Percentiles rank a stretch among this genome's conserved stretches.
Conservation (phyloP, 2,113 vertebrate species). For the Colius striatus region DNA sequence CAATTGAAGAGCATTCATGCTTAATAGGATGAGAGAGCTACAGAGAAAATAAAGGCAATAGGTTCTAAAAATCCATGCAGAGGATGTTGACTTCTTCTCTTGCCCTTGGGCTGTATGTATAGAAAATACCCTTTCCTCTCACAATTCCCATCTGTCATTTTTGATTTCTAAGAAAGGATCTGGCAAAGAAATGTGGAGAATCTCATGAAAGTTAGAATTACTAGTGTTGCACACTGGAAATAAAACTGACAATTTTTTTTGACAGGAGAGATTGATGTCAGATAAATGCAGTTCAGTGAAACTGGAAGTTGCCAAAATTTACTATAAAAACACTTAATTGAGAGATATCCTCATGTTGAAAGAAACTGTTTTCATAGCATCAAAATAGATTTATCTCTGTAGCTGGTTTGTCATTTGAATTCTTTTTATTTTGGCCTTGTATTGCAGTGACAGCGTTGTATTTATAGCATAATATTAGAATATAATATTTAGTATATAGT, state of each 20-base stretch:
- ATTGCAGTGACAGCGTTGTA: background rate
- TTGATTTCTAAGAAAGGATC: slow-evolving; percentile 10
- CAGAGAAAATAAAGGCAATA: slow-evolving; percentile 25
- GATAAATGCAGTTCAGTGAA: background rate
- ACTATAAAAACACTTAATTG: background rate
- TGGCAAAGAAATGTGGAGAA: background rate
- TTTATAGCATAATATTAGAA: background rate
- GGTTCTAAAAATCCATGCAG: background rate
- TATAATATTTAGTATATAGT: background rate
- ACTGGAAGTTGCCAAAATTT: background rate
- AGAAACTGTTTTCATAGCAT: background rate
- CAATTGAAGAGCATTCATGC: background rate
- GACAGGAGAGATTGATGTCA: background rate
- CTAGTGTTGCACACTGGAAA: slow-evolving; percentile 16
- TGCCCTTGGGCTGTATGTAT: background rate
- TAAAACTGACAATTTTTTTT: background rate
- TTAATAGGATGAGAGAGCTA: background rate
- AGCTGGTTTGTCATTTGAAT: background rate
- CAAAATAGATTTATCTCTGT: background rate
- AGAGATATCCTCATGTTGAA: background rate
- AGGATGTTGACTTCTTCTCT: background rate
- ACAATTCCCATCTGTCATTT: slow-evolving; percentile 43
- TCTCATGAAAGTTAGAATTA: background rate
- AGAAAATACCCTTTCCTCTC: slow-evolving; percentile 21
- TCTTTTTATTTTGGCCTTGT: background rate